Percentiles rank a stretch among this genome's conserved stretches.
Conservation (phyloP, 2,797 vertebrate species). For the Crax fasciolata region DNA sequence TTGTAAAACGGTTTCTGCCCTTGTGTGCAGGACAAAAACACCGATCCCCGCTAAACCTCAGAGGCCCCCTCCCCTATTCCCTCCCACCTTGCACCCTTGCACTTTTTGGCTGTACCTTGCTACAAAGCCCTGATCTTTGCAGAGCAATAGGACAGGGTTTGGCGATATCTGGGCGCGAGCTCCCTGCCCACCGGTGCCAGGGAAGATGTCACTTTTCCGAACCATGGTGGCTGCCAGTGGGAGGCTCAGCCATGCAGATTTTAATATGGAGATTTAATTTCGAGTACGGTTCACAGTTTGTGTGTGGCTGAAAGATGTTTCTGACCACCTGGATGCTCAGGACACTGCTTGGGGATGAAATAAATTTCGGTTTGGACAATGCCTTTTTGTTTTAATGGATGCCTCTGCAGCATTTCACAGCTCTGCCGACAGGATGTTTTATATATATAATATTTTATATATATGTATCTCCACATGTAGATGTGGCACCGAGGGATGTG, state of each 20-base stretch:
- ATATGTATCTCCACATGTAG: too few species aligned
- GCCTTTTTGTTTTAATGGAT: conserved; percentile 28
- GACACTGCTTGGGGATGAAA: conserved; percentile 53
- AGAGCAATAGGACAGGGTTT: neutral
- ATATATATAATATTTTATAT: neutral
- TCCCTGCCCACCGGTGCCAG: neutral
- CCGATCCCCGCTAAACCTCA: neutral
- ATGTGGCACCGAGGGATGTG: too few species aligned
- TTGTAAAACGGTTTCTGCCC: conserved; percentile 1
- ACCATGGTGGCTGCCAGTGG: conserved; percentile 5
- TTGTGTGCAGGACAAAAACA: conserved; percentile 12
- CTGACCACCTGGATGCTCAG: conserved; percentile 40
- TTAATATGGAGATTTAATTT: conserved; percentile 75
- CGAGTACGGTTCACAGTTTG: conserved; percentile 73
- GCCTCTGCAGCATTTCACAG: conserved; percentile 48
- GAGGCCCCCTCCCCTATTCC: neutral
- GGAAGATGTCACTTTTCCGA: conserved; percentile 53
- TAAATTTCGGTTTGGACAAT: conserved; percentile 64
- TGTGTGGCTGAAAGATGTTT: conserved; percentile 54
- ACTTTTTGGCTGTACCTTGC: neutral
- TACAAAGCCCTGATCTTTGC: neutral
- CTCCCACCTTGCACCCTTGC: neutral
- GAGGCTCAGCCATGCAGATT: conserved; percentile 69
- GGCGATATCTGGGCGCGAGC: neutral
- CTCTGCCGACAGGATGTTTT: neutral